Percentiles rank a stretch among this genome's conserved stretches.
phyloP scores from a whole-genome alignment of 2,113 vertebrate species.

The Heterotilapia buettikoferi region DNA sequence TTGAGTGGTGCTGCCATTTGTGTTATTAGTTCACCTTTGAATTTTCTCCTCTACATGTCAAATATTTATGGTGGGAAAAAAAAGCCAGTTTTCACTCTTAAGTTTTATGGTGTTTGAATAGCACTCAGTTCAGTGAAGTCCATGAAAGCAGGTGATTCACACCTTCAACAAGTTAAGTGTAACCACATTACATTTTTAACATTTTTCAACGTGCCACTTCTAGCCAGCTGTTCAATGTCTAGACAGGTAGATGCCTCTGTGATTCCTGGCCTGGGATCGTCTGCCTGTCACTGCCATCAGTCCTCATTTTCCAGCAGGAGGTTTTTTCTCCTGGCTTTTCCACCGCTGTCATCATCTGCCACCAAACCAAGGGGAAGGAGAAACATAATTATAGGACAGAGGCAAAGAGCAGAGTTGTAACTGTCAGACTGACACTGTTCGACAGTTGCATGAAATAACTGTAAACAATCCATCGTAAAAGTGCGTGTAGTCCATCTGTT shows the following conservation, averaged over 20 bases:
- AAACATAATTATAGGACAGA: constrained; percentile 55
- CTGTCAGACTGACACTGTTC: constrained; percentile 14
- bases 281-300: constrained; percentile 18
- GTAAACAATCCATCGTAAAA: constrained; percentile 1
- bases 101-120: not conserved
- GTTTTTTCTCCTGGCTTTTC: constrained; percentile 28
- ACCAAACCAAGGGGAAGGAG: constrained; percentile 21
- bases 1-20: not conserved
- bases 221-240: constrained; percentile 36
- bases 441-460: not conserved
- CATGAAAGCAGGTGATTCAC: not conserved
- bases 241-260: constrained; percentile 28
- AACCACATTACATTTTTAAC: not conserved
- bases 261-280: not conserved
- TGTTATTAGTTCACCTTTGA: not conserved
- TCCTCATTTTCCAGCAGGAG: constrained; percentile 29
- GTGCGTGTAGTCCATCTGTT: not conserved
- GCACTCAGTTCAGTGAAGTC: not conserved
- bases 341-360: constrained; percentile 16
- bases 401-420: not conserved
- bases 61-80: not conserved
- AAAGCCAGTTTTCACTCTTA: not conserved
- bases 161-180: not conserved
- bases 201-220: not conserved
- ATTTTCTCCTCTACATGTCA: not conserved